A percentile compares a stretch with the other conserved stretches of the same genome.
These are phyloP conservation scores for Typhlichthys subterraneus DNA, from an alignment of 2,797 vertebrate species.

Conservation along the genomic window DNA sequence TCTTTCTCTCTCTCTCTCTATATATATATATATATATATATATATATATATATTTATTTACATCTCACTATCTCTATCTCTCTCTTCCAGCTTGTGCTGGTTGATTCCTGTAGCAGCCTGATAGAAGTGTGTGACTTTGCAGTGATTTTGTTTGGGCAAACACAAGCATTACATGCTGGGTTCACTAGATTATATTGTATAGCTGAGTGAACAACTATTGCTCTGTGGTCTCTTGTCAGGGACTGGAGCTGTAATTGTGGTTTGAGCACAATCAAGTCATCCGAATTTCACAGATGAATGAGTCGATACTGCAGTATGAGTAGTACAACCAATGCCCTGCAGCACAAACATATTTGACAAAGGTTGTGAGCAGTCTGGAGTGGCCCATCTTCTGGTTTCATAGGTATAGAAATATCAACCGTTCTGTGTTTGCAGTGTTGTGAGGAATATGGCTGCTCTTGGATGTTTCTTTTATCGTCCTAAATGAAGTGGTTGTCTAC, in stretches of 20 bases:
- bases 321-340: background rate
- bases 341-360: background rate
- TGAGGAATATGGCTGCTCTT: background rate
- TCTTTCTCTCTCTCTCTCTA: too few relatives aligned
- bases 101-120: conserved; percentile 31
- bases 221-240: conserved; percentile 62
- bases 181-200: conserved; percentile 56
- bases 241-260: conserved; percentile 53
- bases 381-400: too few relatives aligned
- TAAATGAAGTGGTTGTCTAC: background rate
- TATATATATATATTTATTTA: background rate
- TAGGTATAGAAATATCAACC: too few relatives aligned
- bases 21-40: too few relatives aligned
- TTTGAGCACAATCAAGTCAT: conserved; percentile 58
- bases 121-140: conserved; percentile 44
- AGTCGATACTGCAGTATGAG: conserved; percentile 46
- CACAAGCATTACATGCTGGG: conserved; percentile 47
- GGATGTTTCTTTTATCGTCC: background rate
- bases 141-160: conserved; percentile 55
- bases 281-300: conserved; percentile 63
- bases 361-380: background rate
- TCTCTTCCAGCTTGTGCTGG: conserved; percentile 24
- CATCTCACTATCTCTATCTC: background rate
- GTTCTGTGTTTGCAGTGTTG: background rate
- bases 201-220: conserved; percentile 56